A percentile compares a stretch with the other conserved stretches of the same genome.
Conservation (phyloP, 2,797 vertebrate genomes). For the Chiroxiphia lanceolata region DNA sequence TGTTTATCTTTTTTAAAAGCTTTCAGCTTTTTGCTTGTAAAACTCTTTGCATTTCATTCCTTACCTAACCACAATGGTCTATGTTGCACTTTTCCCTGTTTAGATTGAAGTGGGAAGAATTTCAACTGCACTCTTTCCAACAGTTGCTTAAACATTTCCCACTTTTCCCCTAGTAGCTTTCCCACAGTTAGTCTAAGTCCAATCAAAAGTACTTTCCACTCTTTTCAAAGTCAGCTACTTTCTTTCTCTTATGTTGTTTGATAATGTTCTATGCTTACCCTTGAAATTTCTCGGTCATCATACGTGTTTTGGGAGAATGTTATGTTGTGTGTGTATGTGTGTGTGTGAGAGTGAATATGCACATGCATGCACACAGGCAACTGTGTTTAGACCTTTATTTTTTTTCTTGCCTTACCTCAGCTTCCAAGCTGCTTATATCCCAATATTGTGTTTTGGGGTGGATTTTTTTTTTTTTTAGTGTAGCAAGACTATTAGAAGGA, state of each 20-base stretch:
- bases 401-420: not conserved
- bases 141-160: slow-evolving; percentile 65
- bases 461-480: not conserved
- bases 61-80: slow-evolving; percentile 66
- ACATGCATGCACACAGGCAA: not conserved
- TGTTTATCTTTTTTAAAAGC: slow-evolving; percentile 66
- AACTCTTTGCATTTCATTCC: slow-evolving; percentile 70
- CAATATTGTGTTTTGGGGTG: not conserved
- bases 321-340: not conserved
- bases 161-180: slow-evolving; percentile 48
- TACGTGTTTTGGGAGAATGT: not conserved
- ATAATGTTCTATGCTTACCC: not conserved
- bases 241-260: slow-evolving; percentile 27
- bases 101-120: slow-evolving; percentile 70
- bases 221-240: slow-evolving; percentile 24
- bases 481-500: not conserved
- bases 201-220: slow-evolving; percentile 27
- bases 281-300: not conserved
- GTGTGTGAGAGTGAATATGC: not conserved
- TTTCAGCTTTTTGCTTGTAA: slow-evolving; percentile 71
- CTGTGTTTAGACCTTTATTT: not conserved
- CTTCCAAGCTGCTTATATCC: not conserved
- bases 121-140: slow-evolving; percentile 58
- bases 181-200: slow-evolving; percentile 37
- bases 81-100: slow-evolving; percentile 63